These are phyloP conservation scores for Drosophila takahashii DNA, from an alignment of 1,140 invertebrate genomes.

Conservation along the genomic window DNA sequence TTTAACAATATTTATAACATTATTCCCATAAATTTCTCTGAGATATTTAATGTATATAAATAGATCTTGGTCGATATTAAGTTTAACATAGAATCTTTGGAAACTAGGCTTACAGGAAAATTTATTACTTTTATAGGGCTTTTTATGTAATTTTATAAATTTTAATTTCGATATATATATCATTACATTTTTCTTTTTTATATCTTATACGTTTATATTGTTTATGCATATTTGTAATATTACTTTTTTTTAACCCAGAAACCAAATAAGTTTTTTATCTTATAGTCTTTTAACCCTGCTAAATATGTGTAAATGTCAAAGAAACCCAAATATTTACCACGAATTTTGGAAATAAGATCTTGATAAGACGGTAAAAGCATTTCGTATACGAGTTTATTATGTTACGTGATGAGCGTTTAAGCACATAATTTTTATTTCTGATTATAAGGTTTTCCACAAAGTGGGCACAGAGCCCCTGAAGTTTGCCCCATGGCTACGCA, in stretches of 20 bases:
- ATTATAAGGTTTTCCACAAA: slow-evolving; percentile 10
- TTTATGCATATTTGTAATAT: no score
- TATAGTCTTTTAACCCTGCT: not conserved
- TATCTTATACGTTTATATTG: no score
- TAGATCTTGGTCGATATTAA: no score
- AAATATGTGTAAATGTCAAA: not conserved
- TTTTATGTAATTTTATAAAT: no score
- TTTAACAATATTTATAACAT: not conserved
- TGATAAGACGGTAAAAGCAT: slow-evolving; percentile 9
- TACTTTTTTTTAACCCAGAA: not conserved
- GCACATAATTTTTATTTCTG: slow-evolving; percentile 14
- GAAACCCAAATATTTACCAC: slow-evolving; percentile 12
- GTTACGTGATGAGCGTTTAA: slow-evolving; percentile 22
- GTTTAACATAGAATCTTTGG: no score
- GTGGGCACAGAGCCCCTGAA: not conserved
- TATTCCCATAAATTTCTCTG: not conserved
- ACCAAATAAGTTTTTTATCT: not conserved
- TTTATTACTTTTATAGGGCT: no score
- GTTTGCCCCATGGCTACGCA: slow-evolving; percentile 24
- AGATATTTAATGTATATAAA: not conserved
- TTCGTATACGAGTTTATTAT: slow-evolving; percentile 9
- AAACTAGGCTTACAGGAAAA: no score
- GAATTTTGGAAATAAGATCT: slow-evolving; percentile 17
- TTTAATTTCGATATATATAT: no score
- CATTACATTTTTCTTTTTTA: no score